Percentiles rank a stretch among this genome's conserved stretches.
Evolutionary conservation across 2,113 vertebrate species (phyloP).

Genomic region (Leptobrachium ailaonicum): DNA sequence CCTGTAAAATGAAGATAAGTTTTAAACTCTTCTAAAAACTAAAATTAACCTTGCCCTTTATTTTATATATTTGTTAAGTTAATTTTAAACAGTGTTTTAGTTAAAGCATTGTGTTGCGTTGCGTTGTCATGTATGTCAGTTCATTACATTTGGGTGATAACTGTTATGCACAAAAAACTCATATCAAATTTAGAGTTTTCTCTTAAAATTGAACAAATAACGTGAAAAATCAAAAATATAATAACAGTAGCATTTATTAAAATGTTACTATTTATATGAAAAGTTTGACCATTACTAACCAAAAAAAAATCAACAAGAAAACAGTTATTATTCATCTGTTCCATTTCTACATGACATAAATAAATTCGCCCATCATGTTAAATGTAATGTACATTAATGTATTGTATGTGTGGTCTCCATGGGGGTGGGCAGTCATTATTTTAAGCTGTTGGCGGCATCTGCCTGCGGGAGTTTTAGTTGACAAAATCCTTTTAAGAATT

Average conservation of each 20-base stretch:
- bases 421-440: background rate
- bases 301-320: background rate
- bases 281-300: background rate
- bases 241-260: background rate
- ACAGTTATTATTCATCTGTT: background rate
- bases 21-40: too few species aligned
- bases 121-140: too few species aligned
- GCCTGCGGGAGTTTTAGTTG: conserved; percentile 48
- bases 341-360: background rate
- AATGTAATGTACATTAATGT: background rate
- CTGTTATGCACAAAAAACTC: too few species aligned
- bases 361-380: background rate
- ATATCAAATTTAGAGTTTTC: too few species aligned
- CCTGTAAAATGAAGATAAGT: too few species aligned
- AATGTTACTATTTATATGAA: background rate
- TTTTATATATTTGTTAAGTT: too few species aligned
- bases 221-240: background rate
- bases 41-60: too few species aligned
- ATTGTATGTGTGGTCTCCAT: background rate
- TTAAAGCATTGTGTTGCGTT: too few species aligned
- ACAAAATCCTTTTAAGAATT: conserved; percentile 60
- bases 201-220: too few species aligned
- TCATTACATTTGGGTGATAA: too few species aligned
- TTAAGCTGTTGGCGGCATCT: background rate
- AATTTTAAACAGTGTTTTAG: too few species aligned